phyloP scores from a whole-genome alignment of 2,113 vertebrate genomes.

The Toxostoma redivivum region DNA sequence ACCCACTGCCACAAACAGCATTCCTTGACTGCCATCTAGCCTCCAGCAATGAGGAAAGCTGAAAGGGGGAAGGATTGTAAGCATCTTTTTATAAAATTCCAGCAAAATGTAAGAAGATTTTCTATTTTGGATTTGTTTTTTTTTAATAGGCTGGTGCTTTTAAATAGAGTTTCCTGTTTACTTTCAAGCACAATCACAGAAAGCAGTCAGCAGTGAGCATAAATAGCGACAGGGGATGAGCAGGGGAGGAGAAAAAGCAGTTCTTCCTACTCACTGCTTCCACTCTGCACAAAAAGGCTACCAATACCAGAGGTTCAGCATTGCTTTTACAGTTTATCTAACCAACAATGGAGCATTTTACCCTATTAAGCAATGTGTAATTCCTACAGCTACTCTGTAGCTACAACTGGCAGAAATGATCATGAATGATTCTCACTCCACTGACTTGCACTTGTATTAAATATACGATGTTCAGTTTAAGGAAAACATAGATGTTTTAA shows the following conservation, averaged over 20 bases:
- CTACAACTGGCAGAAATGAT: background rate
- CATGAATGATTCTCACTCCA: background rate
- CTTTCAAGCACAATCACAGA: background rate
- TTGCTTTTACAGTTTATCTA: background rate
- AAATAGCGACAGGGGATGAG: background rate
- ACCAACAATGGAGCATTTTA: background rate
- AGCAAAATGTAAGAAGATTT: background rate
- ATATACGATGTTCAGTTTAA: background rate
- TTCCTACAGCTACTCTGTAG: background rate
- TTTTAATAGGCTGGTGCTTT: background rate
- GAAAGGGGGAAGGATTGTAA: background rate
- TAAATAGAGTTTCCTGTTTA: background rate
- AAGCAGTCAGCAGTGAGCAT: background rate
- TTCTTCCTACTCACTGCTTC: background rate
- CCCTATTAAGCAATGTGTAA: background rate
- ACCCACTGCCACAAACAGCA: background rate
- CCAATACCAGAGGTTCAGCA: background rate
- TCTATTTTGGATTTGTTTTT: too few species aligned
- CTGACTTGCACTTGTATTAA: background rate
- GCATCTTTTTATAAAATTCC: background rate
- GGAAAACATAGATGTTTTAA: background rate
- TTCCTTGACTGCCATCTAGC: slow-evolving; percentile 45
- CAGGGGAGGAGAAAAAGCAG: background rate
- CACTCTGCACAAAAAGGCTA: background rate
- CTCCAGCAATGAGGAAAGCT: background rate